phyloP scores from a whole-genome alignment of 2,113 vertebrate species.

The Felis chaus region DNA sequence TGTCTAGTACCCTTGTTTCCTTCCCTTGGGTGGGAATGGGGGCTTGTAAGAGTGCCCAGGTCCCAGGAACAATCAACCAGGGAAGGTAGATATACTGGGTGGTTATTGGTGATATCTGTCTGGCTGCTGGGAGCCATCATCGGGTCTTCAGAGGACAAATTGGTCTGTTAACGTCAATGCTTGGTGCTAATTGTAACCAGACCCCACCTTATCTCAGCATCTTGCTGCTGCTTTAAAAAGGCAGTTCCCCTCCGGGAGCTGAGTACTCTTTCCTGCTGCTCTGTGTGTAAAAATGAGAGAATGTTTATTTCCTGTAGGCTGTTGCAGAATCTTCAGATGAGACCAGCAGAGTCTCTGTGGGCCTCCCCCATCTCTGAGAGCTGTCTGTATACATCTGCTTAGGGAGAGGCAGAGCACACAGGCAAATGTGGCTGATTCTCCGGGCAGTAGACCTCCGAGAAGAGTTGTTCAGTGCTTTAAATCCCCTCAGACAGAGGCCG shows the following conservation, averaged over 20 bases:
- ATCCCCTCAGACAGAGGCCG: not conserved
- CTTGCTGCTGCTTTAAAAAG: not conserved
- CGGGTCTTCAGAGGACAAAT: constrained; percentile 32
- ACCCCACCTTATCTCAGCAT: not conserved
- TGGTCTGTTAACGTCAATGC: not conserved
- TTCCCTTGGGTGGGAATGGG: not conserved
- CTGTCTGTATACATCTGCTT: not conserved
- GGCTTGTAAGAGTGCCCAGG: not conserved
- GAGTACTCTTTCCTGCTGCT: not conserved
- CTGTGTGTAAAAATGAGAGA: not conserved
- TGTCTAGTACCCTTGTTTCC: not conserved
- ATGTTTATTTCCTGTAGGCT: not conserved
- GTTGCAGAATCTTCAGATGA: not conserved
- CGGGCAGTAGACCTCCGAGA: not conserved
- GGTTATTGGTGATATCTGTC: constrained; percentile 16
- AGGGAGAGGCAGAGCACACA: not conserved
- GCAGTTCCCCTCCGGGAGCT: not conserved
- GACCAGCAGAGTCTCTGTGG: not conserved
- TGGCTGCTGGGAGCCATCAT: constrained; percentile 21
- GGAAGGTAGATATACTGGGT: not conserved
- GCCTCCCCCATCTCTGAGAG: not conserved
- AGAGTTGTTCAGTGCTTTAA: not conserved
- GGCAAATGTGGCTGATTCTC: not conserved
- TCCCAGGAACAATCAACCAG: not conserved
- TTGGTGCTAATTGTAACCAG: constrained; percentile 46